These are phyloP conservation scores for Myripristis jacobus DNA, from an alignment of 2,797 vertebrate genomes.

Conservation along the genomic window DNA sequence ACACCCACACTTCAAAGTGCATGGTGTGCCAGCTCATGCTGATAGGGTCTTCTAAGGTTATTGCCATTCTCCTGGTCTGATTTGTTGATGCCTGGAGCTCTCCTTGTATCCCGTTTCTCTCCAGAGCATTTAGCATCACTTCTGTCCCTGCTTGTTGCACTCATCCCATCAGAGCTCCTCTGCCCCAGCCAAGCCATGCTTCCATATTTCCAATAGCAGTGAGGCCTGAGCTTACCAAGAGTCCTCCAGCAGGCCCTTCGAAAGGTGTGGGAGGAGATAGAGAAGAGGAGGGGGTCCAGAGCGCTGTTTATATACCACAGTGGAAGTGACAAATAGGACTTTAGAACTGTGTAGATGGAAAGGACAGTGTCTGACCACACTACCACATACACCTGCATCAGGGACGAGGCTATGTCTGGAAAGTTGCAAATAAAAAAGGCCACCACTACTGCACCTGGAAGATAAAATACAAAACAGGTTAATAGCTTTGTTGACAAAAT, in stretches of 20 bases:
- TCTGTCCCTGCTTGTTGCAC: constrained; percentile 53
- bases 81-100: constrained; percentile 26
- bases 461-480: constrained; percentile 5
- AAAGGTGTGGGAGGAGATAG: constrained; percentile 84
- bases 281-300: constrained; percentile 85
- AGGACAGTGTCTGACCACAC: constrained; percentile 80
- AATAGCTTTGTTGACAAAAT: neutral
- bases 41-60: constrained; percentile 5
- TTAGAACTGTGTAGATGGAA: constrained; percentile 81
- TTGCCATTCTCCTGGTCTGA: neutral
- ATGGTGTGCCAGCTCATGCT: constrained; percentile 11
- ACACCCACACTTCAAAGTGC: neutral
- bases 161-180: constrained; percentile 51
- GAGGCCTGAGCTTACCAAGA: constrained; percentile 60
- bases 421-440: constrained; percentile 86
- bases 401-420: constrained; percentile 83
- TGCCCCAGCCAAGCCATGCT: constrained; percentile 45
- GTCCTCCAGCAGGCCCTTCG: constrained; percentile 82
- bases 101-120: constrained; percentile 12
- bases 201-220: constrained; percentile 35
- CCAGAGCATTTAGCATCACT: constrained; percentile 26
- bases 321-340: constrained; percentile 83
- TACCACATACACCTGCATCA: constrained; percentile 84
- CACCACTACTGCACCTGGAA: constrained; percentile 80
- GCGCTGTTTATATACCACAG: constrained; percentile 86